phyloP scores from a whole-genome alignment of 2,888 invertebrate species.

The Atrina japonica region DNA sequence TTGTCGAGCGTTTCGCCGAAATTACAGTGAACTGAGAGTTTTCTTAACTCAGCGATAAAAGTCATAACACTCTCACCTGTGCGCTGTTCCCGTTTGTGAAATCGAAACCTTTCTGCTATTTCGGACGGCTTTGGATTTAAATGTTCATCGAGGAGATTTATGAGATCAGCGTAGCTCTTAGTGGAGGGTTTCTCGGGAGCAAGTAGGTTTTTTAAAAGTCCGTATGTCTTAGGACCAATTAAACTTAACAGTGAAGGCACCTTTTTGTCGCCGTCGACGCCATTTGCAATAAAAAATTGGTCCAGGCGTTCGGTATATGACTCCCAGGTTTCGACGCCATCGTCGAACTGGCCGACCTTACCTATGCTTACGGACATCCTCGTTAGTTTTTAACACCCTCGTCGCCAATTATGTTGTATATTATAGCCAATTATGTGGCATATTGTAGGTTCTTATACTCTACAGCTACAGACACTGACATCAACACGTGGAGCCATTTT shows the following conservation, averaged over 20 bases:
- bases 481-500: no score
- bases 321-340: conserved; percentile 5
- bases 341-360: not conserved
- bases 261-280: conserved; percentile 3
- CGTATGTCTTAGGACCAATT: conserved; percentile 16
- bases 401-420: no score
- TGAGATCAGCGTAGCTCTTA: not conserved
- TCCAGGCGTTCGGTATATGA: conserved; percentile 17
- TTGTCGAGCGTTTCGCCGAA: not conserved
- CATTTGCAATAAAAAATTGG: conserved; percentile 15
- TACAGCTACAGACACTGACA: no score
- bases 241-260: not conserved
- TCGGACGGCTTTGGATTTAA: conserved; percentile 25
- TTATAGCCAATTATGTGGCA: no score
- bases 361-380: not conserved
- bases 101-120: conserved; percentile 25
- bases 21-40: no score
- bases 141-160: conserved; percentile 16
- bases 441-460: no score
- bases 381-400: no score
- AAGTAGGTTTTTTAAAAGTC: conserved; percentile 10
- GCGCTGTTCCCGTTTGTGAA: conserved; percentile 22
- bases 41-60: no score
- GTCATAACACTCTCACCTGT: conserved; percentile 24
- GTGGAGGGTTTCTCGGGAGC: conserved; percentile 12